Conservation (phyloP, 2,113 vertebrate species). For the Girardinichthys multiradiatus region DNA sequence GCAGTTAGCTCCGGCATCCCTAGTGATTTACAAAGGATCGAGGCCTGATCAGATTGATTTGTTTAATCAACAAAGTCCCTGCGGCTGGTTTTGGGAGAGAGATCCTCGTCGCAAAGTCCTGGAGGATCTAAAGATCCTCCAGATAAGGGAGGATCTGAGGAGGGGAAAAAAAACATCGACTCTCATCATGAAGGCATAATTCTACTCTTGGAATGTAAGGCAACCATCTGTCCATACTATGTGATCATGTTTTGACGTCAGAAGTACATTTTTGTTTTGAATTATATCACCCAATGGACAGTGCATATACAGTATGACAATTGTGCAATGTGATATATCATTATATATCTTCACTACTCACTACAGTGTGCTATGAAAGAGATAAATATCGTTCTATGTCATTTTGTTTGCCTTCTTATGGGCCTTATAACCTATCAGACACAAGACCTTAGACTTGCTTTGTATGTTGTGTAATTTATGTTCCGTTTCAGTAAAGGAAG, state of each 20-base stretch:
- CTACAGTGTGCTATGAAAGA: conserved; percentile 66
- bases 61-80: conserved; percentile 40
- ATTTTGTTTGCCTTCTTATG: conserved; percentile 75
- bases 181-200: conserved; percentile 44
- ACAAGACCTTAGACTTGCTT: conserved; percentile 68
- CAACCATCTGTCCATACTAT: conserved; percentile 54
- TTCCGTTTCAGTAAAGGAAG: conserved; percentile 74
- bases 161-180: conserved; percentile 2
- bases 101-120: neutral
- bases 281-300: conserved; percentile 63
- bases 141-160: conserved; percentile 14
- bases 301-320: conserved; percentile 70
- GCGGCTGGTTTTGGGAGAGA: conserved; percentile 38
- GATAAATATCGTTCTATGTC: conserved; percentile 73
- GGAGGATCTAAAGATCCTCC: conserved; percentile 8
- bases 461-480: conserved; percentile 74
- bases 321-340: conserved; percentile 77
- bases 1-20: conserved; percentile 31
- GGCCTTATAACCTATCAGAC: conserved; percentile 73
- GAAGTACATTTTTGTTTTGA: conserved; percentile 67
- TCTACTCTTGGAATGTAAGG: conserved; percentile 69
- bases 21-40: conserved; percentile 45
- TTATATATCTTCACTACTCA: conserved; percentile 74
- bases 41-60: conserved; percentile 54
- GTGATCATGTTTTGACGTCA: conserved; percentile 60